Evolutionary conservation across 2,797 vertebrate species (phyloP).

Genomic region (Naso thynnoides): DNA sequence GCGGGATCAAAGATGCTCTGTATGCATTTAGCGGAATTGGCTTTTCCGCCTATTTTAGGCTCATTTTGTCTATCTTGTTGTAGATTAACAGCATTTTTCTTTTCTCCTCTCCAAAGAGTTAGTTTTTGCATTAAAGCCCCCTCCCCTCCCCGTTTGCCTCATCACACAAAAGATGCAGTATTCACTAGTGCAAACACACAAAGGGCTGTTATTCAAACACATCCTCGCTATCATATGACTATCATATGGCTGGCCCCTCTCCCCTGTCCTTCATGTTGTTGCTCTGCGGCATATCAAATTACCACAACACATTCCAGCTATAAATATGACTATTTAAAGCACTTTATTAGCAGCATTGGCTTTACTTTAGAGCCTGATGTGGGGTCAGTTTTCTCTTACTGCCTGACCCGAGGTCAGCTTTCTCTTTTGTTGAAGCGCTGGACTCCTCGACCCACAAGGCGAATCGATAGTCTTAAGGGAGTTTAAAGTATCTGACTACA

Average conservation of each 20-base stretch:
- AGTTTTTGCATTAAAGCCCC: neutral
- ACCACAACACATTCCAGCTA: constrained; percentile 38
- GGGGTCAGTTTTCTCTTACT: constrained; percentile 45
- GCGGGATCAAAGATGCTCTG: neutral
- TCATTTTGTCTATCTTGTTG: neutral
- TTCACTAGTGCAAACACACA: constrained; percentile 23
- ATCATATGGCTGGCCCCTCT: constrained; percentile 38
- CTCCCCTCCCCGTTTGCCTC: neutral
- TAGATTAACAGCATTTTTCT: constrained; percentile 1
- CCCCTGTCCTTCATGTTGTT: constrained; percentile 37
- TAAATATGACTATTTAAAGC: constrained; percentile 54
- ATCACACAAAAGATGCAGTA: constrained; percentile 57
- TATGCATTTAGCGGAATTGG: neutral
- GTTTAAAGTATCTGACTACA: constrained; percentile 75
- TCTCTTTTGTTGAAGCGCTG: constrained; percentile 31
- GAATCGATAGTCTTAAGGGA: constrained; percentile 76
- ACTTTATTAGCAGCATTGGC: constrained; percentile 19
- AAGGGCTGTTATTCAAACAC: constrained; percentile 23
- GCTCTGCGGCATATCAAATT: constrained; percentile 60
- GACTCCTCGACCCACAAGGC: constrained; percentile 60
- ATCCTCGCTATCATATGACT: constrained; percentile 59
- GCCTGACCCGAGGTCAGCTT: constrained; percentile 45
- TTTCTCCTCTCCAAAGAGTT: neutral
- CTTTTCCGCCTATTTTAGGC: neutral
- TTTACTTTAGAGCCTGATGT: constrained; percentile 30